A percentile compares a stretch with the other conserved stretches of the same genome.
Conservation (phyloP, 2,888 invertebrate species). For the Rhogogaster chlorosoma region DNA sequence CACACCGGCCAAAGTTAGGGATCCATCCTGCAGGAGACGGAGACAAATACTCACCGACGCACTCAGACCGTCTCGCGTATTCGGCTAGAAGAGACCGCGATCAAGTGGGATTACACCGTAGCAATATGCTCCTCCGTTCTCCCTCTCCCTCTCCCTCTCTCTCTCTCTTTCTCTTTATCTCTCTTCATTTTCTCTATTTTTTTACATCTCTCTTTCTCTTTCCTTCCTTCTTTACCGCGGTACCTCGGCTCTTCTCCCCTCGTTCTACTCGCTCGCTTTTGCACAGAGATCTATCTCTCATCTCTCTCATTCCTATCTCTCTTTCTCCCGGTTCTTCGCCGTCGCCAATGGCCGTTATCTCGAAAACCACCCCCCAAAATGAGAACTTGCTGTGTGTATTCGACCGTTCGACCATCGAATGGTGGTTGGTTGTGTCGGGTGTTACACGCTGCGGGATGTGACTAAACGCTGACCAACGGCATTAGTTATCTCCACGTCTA, state of each 20-base stretch:
- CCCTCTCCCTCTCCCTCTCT: constrained; percentile 53
- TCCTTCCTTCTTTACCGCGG: not conserved
- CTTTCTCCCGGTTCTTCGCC: constrained; percentile 51
- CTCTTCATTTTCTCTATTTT: constrained; percentile 38
- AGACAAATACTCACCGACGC: constrained; percentile 50
- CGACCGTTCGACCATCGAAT: constrained; percentile 51
- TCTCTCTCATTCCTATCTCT: constrained; percentile 35
- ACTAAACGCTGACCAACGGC: constrained; percentile 67
- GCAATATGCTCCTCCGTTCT: constrained; percentile 71
- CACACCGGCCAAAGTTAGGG: constrained; percentile 63
- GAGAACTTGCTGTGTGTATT: constrained; percentile 67
- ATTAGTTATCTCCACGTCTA: constrained; percentile 42
- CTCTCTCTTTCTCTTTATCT: constrained; percentile 47
- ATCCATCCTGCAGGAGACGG: constrained; percentile 47
- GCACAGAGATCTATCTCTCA: constrained; percentile 12
- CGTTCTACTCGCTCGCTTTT: not conserved
- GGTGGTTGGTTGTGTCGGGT: constrained; percentile 50
- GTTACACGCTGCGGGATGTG: constrained; percentile 58
- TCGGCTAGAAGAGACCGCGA: constrained; percentile 72
- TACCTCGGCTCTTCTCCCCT: constrained; percentile 24
- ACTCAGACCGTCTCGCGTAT: constrained; percentile 31
- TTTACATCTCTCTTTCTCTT: constrained; percentile 22
- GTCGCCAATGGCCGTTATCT: constrained; percentile 71
- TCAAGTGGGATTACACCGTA: constrained; percentile 75
- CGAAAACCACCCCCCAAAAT: constrained; percentile 65